Percentiles rank a stretch among this genome's conserved stretches.
These are phyloP conservation scores for Eristalinus aeneus DNA, from an alignment of 2,888 invertebrate genomes.

Conservation along the genomic window DNA sequence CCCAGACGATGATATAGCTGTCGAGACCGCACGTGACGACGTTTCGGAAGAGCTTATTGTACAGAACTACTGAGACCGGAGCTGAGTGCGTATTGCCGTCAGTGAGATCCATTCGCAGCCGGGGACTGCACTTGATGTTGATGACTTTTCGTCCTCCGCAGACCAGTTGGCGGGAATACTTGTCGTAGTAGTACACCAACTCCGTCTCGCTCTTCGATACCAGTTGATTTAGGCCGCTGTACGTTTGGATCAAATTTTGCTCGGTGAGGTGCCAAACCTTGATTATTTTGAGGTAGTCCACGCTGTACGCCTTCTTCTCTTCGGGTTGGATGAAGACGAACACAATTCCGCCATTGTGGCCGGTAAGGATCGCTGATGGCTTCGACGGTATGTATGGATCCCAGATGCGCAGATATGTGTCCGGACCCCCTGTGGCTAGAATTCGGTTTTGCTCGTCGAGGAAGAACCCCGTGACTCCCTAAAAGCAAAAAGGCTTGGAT, in stretches of 20 bases:
- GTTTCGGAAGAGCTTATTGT: constrained; percentile 88
- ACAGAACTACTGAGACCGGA: constrained; percentile 87
- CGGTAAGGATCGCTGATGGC: constrained; percentile 84
- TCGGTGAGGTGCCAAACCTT: constrained; percentile 89
- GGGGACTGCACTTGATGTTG: constrained; percentile 84
- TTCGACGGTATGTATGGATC: constrained; percentile 88
- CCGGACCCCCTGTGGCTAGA: constrained; percentile 88
- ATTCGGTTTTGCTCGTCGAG: constrained; percentile 83
- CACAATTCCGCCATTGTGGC: constrained; percentile 87
- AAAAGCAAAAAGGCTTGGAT: not conserved
- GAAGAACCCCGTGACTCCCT: constrained; percentile 85
- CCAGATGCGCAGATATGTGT: constrained; percentile 89
- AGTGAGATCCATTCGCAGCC: constrained; percentile 85
- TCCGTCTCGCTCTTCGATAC: constrained; percentile 84
- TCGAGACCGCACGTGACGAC: constrained; percentile 90
- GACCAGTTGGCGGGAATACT: constrained; percentile 84
- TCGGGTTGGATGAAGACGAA: constrained; percentile 85
- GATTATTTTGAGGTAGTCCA: constrained; percentile 86
- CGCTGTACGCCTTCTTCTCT: constrained; percentile 86
- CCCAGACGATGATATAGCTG: constrained; percentile 91
- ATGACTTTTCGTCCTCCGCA: constrained; percentile 86
- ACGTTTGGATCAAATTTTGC: constrained; percentile 86
- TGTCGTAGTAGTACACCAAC: constrained; percentile 85
- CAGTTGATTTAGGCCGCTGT: constrained; percentile 84
- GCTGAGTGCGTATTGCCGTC: constrained; percentile 88